Base-by-base conservation (phyloP, 2,113 vertebrate genomes). In the Antigone vipio region DNA sequence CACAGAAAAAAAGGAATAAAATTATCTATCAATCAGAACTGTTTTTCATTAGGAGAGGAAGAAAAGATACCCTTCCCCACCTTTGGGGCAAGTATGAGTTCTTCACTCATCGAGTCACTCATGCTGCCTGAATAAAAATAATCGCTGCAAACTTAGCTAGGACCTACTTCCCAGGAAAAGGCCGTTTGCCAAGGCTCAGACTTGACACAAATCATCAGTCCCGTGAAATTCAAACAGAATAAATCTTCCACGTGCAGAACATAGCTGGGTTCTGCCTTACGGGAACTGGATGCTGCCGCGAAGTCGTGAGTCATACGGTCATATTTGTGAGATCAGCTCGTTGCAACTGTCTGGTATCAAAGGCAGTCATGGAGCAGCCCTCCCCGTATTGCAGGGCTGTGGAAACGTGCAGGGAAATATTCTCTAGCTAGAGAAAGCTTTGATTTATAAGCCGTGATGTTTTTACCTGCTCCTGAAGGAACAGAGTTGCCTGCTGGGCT, bases 381-480 rank as follows among this genome's bases (percentile, higher is more conserved):
- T 92, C 52, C 26, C 27, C 2, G 0, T 47, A 78, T 10, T 11
- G 0, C 69, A 52, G 56, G 60, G 58, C 83, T 72, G 52, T 81
- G 80, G 83, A 94, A 95, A 93, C 21, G 0, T 96, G 95, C 84
- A 93, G 78, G 64, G 55, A 73, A 92, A 82, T 1, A 22, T 86
- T 90, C 82, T 62, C 75, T 34, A 83, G 42, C 58, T 69, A 60
- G 69, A 44, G 49, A 59, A 75, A 82, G 38, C 86, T 93, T 92
- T 95, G 91, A 91, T 95, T 95, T 91, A 96, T 78, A 91, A 85
- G 78, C 29, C 3, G 2, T 74, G 89, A 85, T 45, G 78, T 92
- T 94, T 93, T 67, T 66, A 94, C 93, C 74, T 88, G 85, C 87
- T 95, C 26, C 81, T 77, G 59, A 50, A 93, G 80, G 77, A 91